A percentile compares a stretch with the other conserved stretches of the same genome.
Conservation (phyloP, 64 coral and sea anemone species). For the Stylophora pistillata region DNA sequence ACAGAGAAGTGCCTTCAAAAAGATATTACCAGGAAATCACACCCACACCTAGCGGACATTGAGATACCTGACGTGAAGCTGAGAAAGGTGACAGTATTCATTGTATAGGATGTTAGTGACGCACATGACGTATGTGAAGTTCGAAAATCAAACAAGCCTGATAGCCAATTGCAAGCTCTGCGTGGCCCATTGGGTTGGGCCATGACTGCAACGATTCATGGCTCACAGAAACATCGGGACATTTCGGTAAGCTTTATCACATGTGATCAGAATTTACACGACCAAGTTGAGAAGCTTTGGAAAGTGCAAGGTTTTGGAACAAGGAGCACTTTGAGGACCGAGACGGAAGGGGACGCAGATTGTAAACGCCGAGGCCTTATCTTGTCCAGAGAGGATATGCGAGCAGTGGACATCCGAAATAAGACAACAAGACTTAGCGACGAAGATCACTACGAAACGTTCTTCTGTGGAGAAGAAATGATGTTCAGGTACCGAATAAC, state of each 20-base stretch:
- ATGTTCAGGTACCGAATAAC: too few relatives aligned
- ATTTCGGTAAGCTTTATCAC: conserved; percentile 32
- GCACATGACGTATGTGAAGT: conserved; percentile 60
- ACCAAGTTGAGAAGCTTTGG: conserved; percentile 64
- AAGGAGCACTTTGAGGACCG: too few relatives aligned
- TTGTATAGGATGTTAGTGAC: conserved; percentile 46
- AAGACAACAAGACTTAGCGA: neutral
- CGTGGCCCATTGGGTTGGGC: conserved; percentile 42
- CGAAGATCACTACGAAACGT: too few relatives aligned
- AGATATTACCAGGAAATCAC: conserved; percentile 19
- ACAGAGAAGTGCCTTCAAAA: conserved; percentile 36
- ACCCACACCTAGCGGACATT: conserved; percentile 66
- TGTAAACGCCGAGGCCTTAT: too few relatives aligned
- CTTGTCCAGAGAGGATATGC: conserved; percentile 33
- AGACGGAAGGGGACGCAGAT: too few relatives aligned
- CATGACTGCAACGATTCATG: conserved; percentile 38
- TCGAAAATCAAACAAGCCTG: neutral
- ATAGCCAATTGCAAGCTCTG: conserved; percentile 21
- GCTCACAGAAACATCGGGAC: neutral
- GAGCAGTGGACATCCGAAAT: neutral
- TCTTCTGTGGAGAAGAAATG: too few relatives aligned
- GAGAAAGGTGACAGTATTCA: conserved; percentile 42
- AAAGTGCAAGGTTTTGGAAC: conserved; percentile 12
- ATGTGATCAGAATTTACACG: neutral
- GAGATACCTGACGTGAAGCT: conserved; percentile 59